A percentile compares a stretch with the other conserved stretches of the same genome.
Evolutionary conservation across 1,140 invertebrate genomes (phyloP).

Genomic region (Sesamia nonagrioides): DNA sequence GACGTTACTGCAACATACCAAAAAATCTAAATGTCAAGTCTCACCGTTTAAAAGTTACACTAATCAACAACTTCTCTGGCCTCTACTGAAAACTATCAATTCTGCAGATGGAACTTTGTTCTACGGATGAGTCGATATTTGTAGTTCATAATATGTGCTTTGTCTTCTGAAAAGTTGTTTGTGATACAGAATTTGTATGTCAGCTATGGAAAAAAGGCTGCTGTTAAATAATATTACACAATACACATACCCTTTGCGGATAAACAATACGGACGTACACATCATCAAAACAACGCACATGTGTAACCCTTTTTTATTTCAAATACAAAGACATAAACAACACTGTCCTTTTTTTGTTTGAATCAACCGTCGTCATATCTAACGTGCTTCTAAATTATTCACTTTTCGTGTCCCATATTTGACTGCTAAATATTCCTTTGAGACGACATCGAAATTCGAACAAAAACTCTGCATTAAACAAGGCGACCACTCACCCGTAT

Average conservation of each 20-base stretch:
- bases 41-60: too few relatives aligned
- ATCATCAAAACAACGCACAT: conserved; percentile 8
- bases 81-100: too few relatives aligned
- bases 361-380: neutral
- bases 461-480: conserved; percentile 55
- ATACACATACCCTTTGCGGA: too few relatives aligned
- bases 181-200: neutral
- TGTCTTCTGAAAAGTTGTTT: neutral
- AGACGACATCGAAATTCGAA: conserved; percentile 36
- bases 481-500: conserved; percentile 61
- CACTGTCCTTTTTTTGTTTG: neutral
- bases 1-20: too few relatives aligned
- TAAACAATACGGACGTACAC: neutral
- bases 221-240: too few relatives aligned
- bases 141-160: too few relatives aligned
- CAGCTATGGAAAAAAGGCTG: too few relatives aligned
- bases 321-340: neutral
- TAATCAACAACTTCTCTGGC: too few relatives aligned
- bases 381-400: conserved; percentile 31
- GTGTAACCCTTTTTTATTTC: neutral
- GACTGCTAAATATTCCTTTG: conserved; percentile 40
- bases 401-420: conserved; percentile 28
- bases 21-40: too few relatives aligned
- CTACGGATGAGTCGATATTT: too few relatives aligned
- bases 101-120: too few relatives aligned